Percentiles rank a stretch among this genome's conserved stretches.
Conservation (phyloP, 2,888 invertebrate species). For the Onchidella celtica region DNA sequence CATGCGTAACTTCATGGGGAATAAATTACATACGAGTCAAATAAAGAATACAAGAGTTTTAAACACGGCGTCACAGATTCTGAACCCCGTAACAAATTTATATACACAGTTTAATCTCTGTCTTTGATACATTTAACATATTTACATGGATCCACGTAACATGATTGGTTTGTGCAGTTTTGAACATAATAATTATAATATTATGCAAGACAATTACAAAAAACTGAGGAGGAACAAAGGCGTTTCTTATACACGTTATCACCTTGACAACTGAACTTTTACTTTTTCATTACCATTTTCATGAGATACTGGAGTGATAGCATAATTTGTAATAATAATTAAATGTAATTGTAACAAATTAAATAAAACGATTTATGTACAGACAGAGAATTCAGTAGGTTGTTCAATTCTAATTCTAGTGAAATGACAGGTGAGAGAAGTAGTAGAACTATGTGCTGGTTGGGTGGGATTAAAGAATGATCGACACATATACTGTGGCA, state of each 20-base stretch:
- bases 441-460: conserved; percentile 1
- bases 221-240: background rate
- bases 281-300: no score
- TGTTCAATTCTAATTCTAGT: background rate
- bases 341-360: conserved; percentile 1
- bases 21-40: no score
- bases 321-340: conserved; percentile 9
- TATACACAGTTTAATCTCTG: background rate
- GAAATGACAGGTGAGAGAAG: background rate
- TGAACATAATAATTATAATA: conserved; percentile 26
- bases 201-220: background rate
- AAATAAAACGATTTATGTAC: background rate
- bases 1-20: no score
- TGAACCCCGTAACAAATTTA: no score
- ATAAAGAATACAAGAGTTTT: no score
- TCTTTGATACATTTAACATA: background rate
- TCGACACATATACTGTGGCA: background rate
- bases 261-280: no score
- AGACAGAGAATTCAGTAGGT: background rate
- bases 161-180: background rate
- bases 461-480: background rate
- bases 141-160: background rate
- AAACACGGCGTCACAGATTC: no score
- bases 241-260: no score
- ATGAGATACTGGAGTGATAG: no score